Conservation (phyloP, 2,797 vertebrate genomes). For the Ispidina lecontei region DNA sequence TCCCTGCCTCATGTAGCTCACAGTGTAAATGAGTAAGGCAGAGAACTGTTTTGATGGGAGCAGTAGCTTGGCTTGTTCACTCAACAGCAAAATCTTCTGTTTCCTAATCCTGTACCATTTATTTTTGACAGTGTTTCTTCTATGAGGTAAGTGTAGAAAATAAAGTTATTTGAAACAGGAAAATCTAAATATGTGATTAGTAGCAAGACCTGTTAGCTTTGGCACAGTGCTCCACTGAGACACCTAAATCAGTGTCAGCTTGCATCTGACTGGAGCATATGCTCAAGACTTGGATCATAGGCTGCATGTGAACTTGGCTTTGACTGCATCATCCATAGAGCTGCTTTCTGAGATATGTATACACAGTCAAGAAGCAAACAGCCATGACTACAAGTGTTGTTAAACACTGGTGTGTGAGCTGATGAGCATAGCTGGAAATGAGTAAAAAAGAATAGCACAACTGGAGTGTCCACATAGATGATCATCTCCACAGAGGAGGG, state of each 20-base stretch:
- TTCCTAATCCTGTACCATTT: background rate
- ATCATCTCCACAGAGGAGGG: background rate
- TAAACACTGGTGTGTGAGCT: background rate
- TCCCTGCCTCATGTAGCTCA: background rate
- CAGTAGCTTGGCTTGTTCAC: background rate
- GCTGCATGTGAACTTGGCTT: background rate
- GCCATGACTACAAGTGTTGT: background rate
- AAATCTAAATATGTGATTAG: background rate
- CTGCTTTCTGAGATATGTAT: background rate
- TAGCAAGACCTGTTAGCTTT: background rate
- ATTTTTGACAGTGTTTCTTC: background rate
- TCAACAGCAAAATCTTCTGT: background rate
- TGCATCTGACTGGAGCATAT: background rate
- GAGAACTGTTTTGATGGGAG: background rate
- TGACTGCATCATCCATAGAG: background rate
- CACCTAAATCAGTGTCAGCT: background rate
- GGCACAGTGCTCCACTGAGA: background rate
- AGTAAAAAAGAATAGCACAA: background rate
- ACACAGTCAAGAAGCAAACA: background rate
- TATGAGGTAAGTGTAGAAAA: background rate
- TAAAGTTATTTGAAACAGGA: background rate
- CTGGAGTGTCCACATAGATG: background rate
- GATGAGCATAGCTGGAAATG: background rate
- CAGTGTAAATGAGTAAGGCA: background rate
- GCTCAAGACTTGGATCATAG: background rate